A percentile compares a stretch with the other conserved stretches of the same genome.
phyloP scores from a whole-genome alignment of 2,113 vertebrate species.

The Holacanthus passer region DNA sequence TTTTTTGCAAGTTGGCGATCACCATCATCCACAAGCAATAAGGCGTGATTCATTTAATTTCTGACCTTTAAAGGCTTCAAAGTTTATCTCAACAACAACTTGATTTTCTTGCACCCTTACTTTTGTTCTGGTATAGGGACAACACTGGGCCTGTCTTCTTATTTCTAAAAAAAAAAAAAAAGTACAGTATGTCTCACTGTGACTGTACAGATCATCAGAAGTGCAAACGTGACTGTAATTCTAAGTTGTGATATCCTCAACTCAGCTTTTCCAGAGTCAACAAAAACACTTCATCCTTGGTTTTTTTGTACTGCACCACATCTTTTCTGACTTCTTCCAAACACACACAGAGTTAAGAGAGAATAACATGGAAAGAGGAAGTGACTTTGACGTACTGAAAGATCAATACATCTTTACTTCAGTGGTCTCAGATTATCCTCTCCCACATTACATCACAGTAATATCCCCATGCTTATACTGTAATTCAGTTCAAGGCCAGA shows the following conservation, averaged over 20 bases:
- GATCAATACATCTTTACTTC: conserved; percentile 54
- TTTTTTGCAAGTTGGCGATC: conserved; percentile 35
- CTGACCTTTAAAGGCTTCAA: conserved; percentile 6
- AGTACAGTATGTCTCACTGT: neutral
- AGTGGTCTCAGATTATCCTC: conserved; percentile 42
- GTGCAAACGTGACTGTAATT: neutral
- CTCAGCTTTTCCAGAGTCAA: conserved; percentile 5
- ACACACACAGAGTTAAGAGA: neutral
- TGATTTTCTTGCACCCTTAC: neutral
- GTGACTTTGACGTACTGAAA: conserved; percentile 45
- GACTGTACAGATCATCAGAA: conserved; percentile 1
- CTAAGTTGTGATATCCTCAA: neutral
- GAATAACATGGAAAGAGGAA: conserved; percentile 9
- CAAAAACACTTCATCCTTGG: conserved; percentile 2
- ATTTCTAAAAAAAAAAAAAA: neutral
- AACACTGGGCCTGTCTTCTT: neutral
- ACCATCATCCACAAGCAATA: neutral
- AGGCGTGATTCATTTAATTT: conserved; percentile 7
- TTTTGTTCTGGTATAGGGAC: neutral
- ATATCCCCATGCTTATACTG: conserved; percentile 1
- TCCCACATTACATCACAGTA: conserved; percentile 46
- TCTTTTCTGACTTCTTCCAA: neutral
- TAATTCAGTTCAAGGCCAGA: conserved; percentile 13
- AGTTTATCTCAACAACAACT: neutral
- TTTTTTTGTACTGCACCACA: neutral